Percentiles rank a stretch among this genome's conserved stretches.
These are phyloP conservation scores for Tryphoninae sp. DNA, from an alignment of 2,888 invertebrate genomes.

Conservation along the genomic window DNA sequence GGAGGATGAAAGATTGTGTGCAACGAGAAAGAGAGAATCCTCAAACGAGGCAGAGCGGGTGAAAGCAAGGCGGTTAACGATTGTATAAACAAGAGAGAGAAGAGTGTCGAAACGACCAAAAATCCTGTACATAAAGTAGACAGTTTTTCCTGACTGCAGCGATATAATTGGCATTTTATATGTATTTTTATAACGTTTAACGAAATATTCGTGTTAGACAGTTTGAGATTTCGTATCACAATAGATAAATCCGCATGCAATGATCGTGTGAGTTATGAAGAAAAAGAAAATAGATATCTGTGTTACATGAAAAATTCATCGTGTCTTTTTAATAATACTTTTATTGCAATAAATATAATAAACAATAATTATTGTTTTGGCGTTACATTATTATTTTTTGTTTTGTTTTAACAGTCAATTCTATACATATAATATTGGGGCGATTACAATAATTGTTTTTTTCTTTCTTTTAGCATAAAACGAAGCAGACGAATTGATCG, in stretches of 20 bases:
- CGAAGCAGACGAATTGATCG: slow-evolving; percentile 72
- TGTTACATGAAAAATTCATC: slow-evolving; percentile 1
- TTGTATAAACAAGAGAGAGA: slow-evolving; percentile 28
- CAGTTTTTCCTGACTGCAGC: not conserved
- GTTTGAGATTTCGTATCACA: not conserved
- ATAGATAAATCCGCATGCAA: not conserved
- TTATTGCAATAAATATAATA: slow-evolving; percentile 78
- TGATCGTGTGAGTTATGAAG: slow-evolving; percentile 4
- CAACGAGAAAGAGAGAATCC: slow-evolving; percentile 1
- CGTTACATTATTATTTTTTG: slow-evolving; percentile 70
- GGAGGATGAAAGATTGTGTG: not conserved
- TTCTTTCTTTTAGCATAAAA: slow-evolving; percentile 70
- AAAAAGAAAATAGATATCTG: slow-evolving; percentile 9
- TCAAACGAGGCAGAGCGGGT: not conserved
- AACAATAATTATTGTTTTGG: slow-evolving; percentile 77
- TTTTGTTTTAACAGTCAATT: slow-evolving; percentile 74
- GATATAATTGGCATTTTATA: not conserved
- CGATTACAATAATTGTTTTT: slow-evolving; percentile 71
- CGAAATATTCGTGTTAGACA: not conserved
- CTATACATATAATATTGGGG: slow-evolving; percentile 73
- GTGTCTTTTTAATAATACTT: slow-evolving; percentile 73
- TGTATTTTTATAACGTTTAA: slow-evolving; percentile 29
- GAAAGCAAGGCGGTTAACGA: not conserved
- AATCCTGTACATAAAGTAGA: slow-evolving; percentile 25
- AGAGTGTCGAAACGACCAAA: slow-evolving; percentile 32